Conservation (phyloP, 1,140 invertebrate species). For the Subanguina moxae region DNA sequence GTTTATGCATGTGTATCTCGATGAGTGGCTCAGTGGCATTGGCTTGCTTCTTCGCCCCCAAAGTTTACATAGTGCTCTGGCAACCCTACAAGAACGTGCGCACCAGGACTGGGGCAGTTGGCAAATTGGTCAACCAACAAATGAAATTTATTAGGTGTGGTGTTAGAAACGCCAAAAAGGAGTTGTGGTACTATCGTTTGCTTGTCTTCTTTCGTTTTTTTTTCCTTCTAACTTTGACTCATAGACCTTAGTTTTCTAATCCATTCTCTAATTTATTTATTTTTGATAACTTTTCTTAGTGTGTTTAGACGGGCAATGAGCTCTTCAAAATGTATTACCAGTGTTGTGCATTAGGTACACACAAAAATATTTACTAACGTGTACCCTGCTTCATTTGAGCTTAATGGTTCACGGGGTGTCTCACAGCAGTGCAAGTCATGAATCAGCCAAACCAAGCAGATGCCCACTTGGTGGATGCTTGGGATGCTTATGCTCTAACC, state of each 20-base stretch:
- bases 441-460: too few relatives aligned
- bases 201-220: neutral
- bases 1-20: conserved; percentile 63
- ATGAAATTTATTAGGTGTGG: conserved; percentile 59
- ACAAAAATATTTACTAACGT: too few relatives aligned
- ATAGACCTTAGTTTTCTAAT: neutral
- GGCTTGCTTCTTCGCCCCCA: conserved; percentile 65
- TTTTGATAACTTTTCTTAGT: neutral
- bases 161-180: conserved; percentile 13
- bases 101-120: conserved; percentile 57
- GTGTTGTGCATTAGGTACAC: too few relatives aligned
- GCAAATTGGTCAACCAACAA: conserved; percentile 58
- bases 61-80: conserved; percentile 68
- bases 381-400: too few relatives aligned
- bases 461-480: too few relatives aligned
- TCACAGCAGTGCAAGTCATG: too few relatives aligned
- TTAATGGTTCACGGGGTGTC: too few relatives aligned
- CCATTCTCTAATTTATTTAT: neutral
- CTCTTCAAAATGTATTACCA: too few relatives aligned
- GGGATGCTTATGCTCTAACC: too few relatives aligned
- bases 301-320: too few relatives aligned
- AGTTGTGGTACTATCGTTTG: conserved; percentile 4
- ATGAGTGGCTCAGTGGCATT: conserved; percentile 64
- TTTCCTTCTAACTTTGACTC: conserved; percentile 4
- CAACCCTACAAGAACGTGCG: conserved; percentile 70